A percentile compares a stretch with the other conserved stretches of the same genome.
Evolutionary conservation across 2,113 vertebrate genomes (phyloP).

Genomic region (Nesogale talazaci): DNA sequence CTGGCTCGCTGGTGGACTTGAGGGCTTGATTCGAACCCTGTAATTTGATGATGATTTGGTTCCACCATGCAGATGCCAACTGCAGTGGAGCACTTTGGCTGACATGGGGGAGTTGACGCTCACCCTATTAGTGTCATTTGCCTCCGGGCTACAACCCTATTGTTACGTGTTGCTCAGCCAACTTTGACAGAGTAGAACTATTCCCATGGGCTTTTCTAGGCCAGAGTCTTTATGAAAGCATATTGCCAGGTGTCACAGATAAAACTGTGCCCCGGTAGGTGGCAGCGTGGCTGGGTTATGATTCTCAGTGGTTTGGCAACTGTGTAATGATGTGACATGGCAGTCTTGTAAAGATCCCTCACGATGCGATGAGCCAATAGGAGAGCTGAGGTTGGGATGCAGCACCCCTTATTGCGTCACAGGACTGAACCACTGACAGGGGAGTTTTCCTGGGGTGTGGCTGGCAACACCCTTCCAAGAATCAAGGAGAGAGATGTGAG

Average conservation of each 20-base stretch:
- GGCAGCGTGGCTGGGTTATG: too few relatives aligned
- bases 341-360: too few relatives aligned
- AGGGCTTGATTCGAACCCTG: slow-evolving; percentile 23
- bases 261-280: too few relatives aligned
- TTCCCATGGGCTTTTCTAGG: neutral
- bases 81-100: neutral
- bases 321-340: too few relatives aligned
- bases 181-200: neutral
- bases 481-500: too few relatives aligned
- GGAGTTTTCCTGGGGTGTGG: too few relatives aligned
- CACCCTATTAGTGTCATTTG: slow-evolving; percentile 2
- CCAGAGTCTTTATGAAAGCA: neutral
- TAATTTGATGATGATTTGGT: slow-evolving; percentile 59
- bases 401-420: too few relatives aligned
- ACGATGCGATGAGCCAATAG: too few relatives aligned
- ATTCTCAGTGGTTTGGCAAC: too few relatives aligned
- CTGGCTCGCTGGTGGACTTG: slow-evolving; percentile 22
- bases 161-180: neutral
- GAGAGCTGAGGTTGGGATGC: too few relatives aligned
- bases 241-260: neutral
- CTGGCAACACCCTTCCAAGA: too few relatives aligned
- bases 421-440: too few relatives aligned
- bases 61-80: slow-evolving; percentile 53
- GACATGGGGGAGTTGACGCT: slow-evolving; percentile 23
- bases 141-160: neutral